phyloP scores from a whole-genome alignment of 2,888 invertebrate species.

The Agriotes lineatus region DNA sequence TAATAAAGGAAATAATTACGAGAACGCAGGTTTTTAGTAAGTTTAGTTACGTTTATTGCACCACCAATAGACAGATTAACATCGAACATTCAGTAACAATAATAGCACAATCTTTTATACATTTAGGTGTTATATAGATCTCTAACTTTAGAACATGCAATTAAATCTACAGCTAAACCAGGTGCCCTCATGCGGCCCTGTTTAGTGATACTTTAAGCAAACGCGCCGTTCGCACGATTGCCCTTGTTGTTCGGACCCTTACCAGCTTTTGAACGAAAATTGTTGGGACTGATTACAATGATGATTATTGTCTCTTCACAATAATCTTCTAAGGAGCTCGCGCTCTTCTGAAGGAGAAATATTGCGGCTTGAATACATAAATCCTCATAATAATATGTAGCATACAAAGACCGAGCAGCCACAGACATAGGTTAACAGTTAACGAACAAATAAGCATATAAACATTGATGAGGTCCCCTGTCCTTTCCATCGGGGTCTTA shows the following conservation, averaged over 20 bases:
- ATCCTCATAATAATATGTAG: constrained; percentile 47
- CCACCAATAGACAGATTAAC: constrained; percentile 62
- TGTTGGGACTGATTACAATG: constrained; percentile 60
- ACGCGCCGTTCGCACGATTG: constrained; percentile 51
- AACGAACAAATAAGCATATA: constrained; percentile 54
- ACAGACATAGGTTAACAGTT: constrained; percentile 44
- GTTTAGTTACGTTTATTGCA: constrained; percentile 61
- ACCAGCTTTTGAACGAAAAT: constrained; percentile 64
- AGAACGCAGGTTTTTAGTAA: constrained; percentile 25
- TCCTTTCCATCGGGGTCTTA: constrained; percentile 59
- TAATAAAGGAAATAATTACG: constrained; percentile 43
- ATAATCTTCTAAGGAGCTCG: constrained; percentile 64
- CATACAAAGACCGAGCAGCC: constrained; percentile 57
- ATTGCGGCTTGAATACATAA: constrained; percentile 56
- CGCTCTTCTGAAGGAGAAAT: constrained; percentile 53
- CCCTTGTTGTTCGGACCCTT: constrained; percentile 67
- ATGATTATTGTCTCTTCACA: constrained; percentile 68
- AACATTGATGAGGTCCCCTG: constrained; percentile 60
- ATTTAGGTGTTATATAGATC: constrained; percentile 52
- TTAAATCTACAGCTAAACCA: constrained; percentile 53
- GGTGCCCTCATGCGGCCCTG: constrained; percentile 56
- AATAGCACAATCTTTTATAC: constrained; percentile 49
- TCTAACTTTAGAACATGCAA: constrained; percentile 48
- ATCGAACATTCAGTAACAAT: constrained; percentile 62
- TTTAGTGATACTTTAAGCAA: constrained; percentile 45